Evolutionary conservation across 2,113 vertebrate species (phyloP).

Genomic region (Phylloscopus whistleri): DNA sequence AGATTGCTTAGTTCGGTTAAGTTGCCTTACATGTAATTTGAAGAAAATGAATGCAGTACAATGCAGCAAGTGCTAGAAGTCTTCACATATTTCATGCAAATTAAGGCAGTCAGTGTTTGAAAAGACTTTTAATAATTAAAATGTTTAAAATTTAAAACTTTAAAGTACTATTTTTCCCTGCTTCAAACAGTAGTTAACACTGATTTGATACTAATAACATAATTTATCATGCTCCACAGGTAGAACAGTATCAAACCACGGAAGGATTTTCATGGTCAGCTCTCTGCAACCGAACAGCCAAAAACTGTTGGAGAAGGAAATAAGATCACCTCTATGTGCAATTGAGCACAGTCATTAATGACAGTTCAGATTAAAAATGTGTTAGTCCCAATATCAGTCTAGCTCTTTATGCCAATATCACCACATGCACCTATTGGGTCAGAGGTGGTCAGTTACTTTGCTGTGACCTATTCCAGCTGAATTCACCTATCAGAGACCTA

Average conservation of each 20-base stretch:
- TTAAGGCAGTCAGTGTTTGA: neutral
- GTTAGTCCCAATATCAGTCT: neutral
- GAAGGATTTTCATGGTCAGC: neutral
- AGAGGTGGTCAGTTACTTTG: neutral
- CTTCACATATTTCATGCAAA: constrained; percentile 17
- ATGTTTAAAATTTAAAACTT: neutral
- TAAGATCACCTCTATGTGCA: neutral
- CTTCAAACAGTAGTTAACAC: neutral
- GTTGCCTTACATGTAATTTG: neutral
- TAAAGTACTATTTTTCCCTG: neutral
- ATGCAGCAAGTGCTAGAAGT: neutral
- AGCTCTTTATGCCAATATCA: neutral
- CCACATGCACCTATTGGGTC: neutral
- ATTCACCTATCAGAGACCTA: neutral
- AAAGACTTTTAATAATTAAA: constrained; percentile 21
- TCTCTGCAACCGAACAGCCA: neutral
- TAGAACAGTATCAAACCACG: neutral
- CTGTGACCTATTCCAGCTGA: neutral
- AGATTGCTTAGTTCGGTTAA: neutral
- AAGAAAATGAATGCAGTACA: neutral
- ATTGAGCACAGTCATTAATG: neutral
- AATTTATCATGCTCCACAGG: neutral
- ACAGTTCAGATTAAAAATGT: neutral
- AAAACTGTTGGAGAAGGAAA: neutral
- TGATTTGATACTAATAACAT: neutral